A percentile compares a stretch with the other conserved stretches of the same genome.
phyloP scores from a whole-genome alignment of 2,797 vertebrate species.

The Hyperoplus immaculatus region DNA sequence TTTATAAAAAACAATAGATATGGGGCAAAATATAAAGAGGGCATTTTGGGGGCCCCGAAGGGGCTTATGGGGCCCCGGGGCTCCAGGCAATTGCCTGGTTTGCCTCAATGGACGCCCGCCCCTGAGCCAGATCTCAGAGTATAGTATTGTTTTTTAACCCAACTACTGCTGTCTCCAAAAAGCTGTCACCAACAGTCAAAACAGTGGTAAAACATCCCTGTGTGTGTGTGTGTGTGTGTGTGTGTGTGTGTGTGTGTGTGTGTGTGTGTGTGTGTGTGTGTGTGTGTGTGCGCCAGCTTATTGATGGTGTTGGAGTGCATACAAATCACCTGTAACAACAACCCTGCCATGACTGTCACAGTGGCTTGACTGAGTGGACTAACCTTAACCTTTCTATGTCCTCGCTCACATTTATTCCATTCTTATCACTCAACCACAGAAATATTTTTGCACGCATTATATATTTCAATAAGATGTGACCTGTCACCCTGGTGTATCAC shows the following conservation, averaged over 20 bases:
- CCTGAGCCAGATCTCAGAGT: neutral
- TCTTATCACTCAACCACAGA: neutral
- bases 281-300: neutral
- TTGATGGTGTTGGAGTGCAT: conserved; percentile 6
- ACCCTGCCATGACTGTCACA: neutral
- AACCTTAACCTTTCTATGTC: no score
- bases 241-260: no score
- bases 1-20: no score
- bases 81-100: no score
- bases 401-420: neutral
- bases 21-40: no score
- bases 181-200: neutral
- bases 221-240: neutral
- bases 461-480: neutral
- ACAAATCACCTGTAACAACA: neutral
- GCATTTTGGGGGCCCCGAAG: no score
- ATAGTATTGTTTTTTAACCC: neutral
- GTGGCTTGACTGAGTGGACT: neutral
- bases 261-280: no score
- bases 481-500: neutral
- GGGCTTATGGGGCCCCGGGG: no score
- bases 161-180: neutral
- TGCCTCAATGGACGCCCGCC: no score
- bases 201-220: neutral
- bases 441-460: neutral